Evolutionary conservation across 2,888 invertebrate genomes (phyloP), one percentile per base, ranked within the genome.

Genomic region (Mythimna ferrago): DNA sequence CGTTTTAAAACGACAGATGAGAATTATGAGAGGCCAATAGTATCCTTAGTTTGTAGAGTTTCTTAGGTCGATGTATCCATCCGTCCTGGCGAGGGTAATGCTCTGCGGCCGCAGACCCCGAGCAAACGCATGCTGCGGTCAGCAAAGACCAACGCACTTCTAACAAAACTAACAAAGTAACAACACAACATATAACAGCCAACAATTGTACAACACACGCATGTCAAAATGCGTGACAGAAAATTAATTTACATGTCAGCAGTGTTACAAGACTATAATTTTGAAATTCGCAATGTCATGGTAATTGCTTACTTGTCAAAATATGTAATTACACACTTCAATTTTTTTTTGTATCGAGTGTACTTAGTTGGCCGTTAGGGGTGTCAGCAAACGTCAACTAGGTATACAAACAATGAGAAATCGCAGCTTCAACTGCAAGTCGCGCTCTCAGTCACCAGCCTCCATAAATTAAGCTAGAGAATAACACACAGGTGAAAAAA

Each of bases 381-480:
- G 54, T 77, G 71, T 73, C 72, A 78, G 60, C 56, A 67, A 73
- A 75, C 70, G 66, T 76, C 66, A 67, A 65, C 56, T 73, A 77
- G 62, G 51, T 67, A 64, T 70, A 74, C 73, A 79, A 86, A 85
- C 84, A 87, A 87, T 78, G 78, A 87, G 85, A 90, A 90, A 89
- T 88, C 82, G 81, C 86, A 87, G 87, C 74, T 74, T 83, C 86
- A 85, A 87, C 77, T 74, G 83, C 85, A 76, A 87, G 86, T 86
- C 83, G 87, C 88, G 81, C 44, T 87, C 88, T 85, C 84, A 83
- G 88, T 87, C 89, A 86, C 87, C 87, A 87, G 86, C 86, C 88
- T 91, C 89, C 93, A 95, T 96, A 95, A 96, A 95, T 95, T 93
- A 94, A 92, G 87, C 90, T 93, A 94, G 93, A 91, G 89, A 93